These are phyloP conservation scores for Eupithecia subfuscata DNA, from an alignment of 2,888 invertebrate species.

Conservation along the genomic window DNA sequence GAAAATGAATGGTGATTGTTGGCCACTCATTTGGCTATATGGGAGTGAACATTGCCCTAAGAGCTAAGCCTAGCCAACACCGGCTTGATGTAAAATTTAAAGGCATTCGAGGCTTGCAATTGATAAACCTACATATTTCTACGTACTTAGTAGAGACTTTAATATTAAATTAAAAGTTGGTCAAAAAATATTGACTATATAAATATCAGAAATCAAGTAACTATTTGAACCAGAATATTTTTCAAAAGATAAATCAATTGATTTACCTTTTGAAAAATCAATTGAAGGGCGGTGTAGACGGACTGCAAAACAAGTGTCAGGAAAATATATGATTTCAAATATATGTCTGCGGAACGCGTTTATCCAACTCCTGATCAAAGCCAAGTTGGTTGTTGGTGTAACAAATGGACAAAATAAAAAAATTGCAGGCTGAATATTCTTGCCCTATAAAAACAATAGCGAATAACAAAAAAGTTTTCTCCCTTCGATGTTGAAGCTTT, in stretches of 20 bases:
- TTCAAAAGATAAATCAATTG: neutral
- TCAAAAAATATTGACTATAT: neutral
- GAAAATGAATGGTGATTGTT: neutral
- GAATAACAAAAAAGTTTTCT: neutral
- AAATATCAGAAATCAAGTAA: neutral
- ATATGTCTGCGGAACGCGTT: neutral
- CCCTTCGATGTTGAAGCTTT: constrained; percentile 1
- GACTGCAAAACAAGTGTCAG: neutral
- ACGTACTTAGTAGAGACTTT: neutral
- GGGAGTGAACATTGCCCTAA: neutral
- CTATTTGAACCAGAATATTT: neutral
- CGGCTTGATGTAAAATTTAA: neutral
- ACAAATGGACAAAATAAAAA: neutral
- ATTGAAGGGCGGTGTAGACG: too few relatives aligned
- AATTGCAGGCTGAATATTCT: neutral
- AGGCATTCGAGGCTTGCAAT: too few relatives aligned
- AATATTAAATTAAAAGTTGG: neutral
- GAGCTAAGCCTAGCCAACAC: neutral
- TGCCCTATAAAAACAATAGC: neutral
- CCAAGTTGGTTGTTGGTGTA: neutral
- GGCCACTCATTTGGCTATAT: neutral
- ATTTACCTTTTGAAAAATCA: too few relatives aligned
- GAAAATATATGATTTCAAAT: neutral
- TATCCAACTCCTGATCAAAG: neutral
- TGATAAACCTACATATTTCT: neutral